A percentile compares a stretch with the other conserved stretches of the same genome.
Evolutionary conservation across 2,797 vertebrate species (phyloP).

Genomic region (Carduelis carduelis): DNA sequence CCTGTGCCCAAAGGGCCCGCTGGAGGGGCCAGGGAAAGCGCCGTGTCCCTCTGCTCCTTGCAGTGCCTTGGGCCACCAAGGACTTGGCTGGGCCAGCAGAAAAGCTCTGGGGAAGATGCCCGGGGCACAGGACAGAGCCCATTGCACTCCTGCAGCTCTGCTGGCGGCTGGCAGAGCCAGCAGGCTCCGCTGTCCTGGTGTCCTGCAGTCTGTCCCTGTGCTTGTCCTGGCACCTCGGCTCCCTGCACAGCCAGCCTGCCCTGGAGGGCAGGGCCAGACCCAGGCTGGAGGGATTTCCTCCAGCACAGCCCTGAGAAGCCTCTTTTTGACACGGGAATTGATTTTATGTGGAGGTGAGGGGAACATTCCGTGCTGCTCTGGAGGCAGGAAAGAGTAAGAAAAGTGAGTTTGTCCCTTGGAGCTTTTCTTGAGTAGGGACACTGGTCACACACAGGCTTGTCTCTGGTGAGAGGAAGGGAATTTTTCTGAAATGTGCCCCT

Average conservation of each 20-base stretch:
- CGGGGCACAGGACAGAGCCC: neutral
- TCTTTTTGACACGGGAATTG: neutral
- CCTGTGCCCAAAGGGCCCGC: neutral
- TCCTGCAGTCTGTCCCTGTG: neutral
- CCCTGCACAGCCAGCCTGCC: neutral
- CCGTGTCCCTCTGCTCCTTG: neutral
- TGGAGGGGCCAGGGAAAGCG: neutral
- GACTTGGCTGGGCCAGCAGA: neutral
- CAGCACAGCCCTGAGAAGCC: neutral
- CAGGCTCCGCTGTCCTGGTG: accelerated
- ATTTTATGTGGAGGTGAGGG: accelerated
- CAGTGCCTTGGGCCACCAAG: neutral
- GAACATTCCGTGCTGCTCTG: accelerated
- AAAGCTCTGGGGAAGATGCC: neutral
- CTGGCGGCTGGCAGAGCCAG: neutral
- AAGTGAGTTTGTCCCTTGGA: neutral
- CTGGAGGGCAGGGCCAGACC: neutral
- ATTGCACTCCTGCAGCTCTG: neutral
- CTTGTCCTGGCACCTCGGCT: accelerated
- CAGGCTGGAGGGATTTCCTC: neutral
- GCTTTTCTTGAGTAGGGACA: neutral
- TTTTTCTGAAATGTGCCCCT: neutral
- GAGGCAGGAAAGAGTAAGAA: neutral
- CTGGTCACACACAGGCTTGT: no score
- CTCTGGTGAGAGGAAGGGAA: accelerated